Base-by-base conservation (phyloP, 2,888 invertebrate genomes). In the Meta bourneti region DNA sequence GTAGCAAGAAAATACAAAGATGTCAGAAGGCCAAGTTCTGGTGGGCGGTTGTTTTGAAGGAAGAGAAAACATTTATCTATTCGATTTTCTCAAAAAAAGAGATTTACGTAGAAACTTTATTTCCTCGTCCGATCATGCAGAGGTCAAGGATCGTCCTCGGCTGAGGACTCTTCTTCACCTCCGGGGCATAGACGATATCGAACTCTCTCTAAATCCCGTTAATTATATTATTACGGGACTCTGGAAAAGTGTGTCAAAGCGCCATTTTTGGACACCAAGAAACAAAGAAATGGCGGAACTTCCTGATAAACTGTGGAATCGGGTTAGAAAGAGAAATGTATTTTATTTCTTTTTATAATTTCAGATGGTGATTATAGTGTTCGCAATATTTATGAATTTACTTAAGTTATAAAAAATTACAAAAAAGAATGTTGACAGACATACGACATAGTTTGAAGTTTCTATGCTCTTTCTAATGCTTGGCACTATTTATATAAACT, bases 61-160 rank as follows among this genome's bases (percentile, higher is more conserved):
- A 82, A 82, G 19, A 20, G 20, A 71, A 52, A 52, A 34, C 54
- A 61, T 52, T 84, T 34, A 11, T 61, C 61, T 13, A 61, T 61
- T 16, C 61, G 61, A 61, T 61, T 70, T 78, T 78, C 70, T 49
- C 61, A 71, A 86, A 86, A 91, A 86, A 80, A 20, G 71, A 16
- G 61, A 89, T 83, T 83, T 89, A 75, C 89, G 80, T 61, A 81
- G 77, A 75, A 85, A 69, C 20, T 80, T 90, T 61, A 61, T 61
- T 82, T 83, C 81, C 85, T 91, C 49, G 72, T 82, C 7, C 16
- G 51, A 19, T 49, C 79, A 78, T 34, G 34, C 74, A 51, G 48
- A 72, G 91, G 91, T 87, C 91, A 91, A 91, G 91, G 91, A 91
- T 91, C 83, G 78, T 69, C 77, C 75, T 77, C 77, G 54, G 20